phyloP scores from a whole-genome alignment of 2,888 invertebrate species.

The Drosophila villosipedis region DNA sequence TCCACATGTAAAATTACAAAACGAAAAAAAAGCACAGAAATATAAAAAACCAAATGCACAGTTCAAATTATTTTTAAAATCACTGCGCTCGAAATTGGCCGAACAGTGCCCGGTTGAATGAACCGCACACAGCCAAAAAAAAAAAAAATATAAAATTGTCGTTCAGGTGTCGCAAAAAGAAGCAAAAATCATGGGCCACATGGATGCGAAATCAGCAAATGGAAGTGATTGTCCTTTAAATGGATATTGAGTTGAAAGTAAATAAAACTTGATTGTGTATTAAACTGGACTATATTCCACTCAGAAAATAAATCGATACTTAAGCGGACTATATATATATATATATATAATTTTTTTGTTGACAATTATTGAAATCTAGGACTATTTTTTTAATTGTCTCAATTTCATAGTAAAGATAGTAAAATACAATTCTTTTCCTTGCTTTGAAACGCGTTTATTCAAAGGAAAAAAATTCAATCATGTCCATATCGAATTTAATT shows the following conservation, averaged over 20 bases:
- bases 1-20: slow-evolving; percentile 19
- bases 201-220: not conserved
- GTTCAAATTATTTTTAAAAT: slow-evolving; percentile 59
- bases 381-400: too few species aligned
- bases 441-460: not conserved
- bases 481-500: slow-evolving; percentile 7
- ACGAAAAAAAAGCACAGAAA: slow-evolving; percentile 15
- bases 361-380: not conserved
- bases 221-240: not conserved
- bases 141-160: not conserved
- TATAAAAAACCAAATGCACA: slow-evolving; percentile 17
- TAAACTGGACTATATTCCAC: not conserved
- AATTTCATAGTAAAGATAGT: too few species aligned
- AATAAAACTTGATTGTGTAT: not conserved
- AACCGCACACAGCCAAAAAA: slow-evolving; percentile 30
- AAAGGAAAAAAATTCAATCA: not conserved
- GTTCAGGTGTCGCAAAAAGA: slow-evolving; percentile 33
- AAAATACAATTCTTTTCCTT: not conserved
- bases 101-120: slow-evolving; percentile 46
- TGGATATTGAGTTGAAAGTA: not conserved
- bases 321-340: too few species aligned
- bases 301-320: not conserved
- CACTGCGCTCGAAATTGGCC: slow-evolving; percentile 33
- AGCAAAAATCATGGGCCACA: not conserved
- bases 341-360: too few species aligned